A percentile compares a stretch with the other conserved stretches of the same genome.
Evolutionary conservation across 2,113 vertebrate genomes (phyloP).

Genomic region (Oncorhynchus gorbuscha): DNA sequence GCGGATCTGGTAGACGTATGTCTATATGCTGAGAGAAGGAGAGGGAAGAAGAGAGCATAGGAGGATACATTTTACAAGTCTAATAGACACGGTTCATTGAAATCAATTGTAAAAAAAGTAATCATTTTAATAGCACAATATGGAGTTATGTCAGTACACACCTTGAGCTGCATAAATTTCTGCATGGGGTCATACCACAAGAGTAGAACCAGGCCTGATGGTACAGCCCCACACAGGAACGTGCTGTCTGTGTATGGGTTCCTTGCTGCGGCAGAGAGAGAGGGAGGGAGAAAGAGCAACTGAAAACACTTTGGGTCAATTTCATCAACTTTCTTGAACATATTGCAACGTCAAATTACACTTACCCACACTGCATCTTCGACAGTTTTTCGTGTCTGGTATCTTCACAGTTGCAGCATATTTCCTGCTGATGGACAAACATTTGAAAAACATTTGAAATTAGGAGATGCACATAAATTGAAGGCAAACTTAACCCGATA

Average conservation of each 20-base stretch:
- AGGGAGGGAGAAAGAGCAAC: neutral
- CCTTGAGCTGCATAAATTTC: slow-evolving; percentile 90
- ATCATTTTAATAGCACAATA: too few species aligned
- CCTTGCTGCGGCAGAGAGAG: slow-evolving; percentile 67
- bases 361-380: slow-evolving; percentile 84
- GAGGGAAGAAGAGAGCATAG: neutral
- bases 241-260: slow-evolving; percentile 86
- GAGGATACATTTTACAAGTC: neutral
- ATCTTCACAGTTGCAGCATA: slow-evolving; percentile 84
- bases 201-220: slow-evolving; percentile 78
- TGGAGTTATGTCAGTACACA: slow-evolving; percentile 38
- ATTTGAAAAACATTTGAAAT: neutral
- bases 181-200: slow-evolving; percentile 88
- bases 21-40: slow-evolving; percentile 72
- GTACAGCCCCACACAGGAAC: slow-evolving; percentile 81
- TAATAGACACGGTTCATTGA: too few species aligned
- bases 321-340: neutral
- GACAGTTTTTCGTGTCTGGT: slow-evolving; percentile 85
- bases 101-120: neutral
- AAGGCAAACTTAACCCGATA: neutral
- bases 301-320: neutral
- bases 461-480: neutral
- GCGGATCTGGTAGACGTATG: slow-evolving; percentile 72
- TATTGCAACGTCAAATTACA: neutral
- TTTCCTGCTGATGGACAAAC: slow-evolving; percentile 66